Evolutionary conservation across 2,113 vertebrate species (phyloP).

Genomic region (Aramus guarauna): DNA sequence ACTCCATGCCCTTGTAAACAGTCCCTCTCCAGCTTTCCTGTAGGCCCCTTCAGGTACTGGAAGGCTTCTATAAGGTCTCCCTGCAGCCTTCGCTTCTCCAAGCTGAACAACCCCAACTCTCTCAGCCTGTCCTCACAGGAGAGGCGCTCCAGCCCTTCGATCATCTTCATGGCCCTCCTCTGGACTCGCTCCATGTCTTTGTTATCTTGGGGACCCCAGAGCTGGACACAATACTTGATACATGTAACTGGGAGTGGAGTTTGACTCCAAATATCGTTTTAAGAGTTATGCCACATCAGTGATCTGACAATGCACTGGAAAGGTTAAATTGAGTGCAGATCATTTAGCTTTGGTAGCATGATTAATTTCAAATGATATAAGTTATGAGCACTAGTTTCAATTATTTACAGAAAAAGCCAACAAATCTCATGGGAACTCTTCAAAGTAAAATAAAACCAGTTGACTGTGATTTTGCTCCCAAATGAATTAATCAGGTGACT

Average conservation of each 20-base stretch:
- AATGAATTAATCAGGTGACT: not conserved
- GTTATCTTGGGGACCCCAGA: too few relatives aligned
- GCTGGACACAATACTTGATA: not conserved
- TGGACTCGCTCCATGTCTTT: too few relatives aligned
- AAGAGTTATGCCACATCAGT: not conserved
- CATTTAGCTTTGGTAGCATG: not conserved
- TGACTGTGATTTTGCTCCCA: not conserved
- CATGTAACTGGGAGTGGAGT: not conserved
- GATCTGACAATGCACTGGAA: not conserved
- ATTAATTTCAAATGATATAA: slow-evolving; percentile 1
- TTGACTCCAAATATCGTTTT: not conserved
- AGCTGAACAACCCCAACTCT: too few relatives aligned
- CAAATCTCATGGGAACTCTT: not conserved
- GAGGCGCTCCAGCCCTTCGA: too few relatives aligned
- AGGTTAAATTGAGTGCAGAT: slow-evolving; percentile 17
- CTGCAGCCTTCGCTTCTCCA: too few relatives aligned
- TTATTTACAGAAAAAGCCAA: slow-evolving; percentile 18
- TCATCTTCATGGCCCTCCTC: too few relatives aligned
- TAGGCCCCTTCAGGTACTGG: too few relatives aligned
- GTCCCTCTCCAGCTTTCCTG: too few relatives aligned
- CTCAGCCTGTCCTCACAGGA: too few relatives aligned
- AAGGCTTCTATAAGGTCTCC: too few relatives aligned
- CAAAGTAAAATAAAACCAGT: not conserved
- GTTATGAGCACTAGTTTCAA: not conserved
- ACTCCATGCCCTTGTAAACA: too few relatives aligned